These are phyloP conservation scores for Microplitis demolitor DNA, from an alignment of 1,140 invertebrate species.

Conservation along the genomic window DNA sequence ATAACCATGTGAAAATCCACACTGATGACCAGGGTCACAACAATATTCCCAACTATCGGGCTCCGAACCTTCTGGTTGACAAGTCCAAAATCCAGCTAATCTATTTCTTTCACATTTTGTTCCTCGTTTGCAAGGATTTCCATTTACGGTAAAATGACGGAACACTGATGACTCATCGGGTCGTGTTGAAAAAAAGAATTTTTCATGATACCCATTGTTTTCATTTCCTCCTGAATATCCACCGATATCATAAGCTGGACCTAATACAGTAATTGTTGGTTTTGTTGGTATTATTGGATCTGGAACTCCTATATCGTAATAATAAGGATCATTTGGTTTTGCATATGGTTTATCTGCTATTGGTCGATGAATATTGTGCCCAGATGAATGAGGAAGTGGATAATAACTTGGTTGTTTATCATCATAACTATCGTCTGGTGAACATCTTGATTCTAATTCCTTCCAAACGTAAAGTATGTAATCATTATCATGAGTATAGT, in stretches of 20 bases:
- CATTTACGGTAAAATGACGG: conserved; percentile 76
- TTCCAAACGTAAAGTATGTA: conserved; percentile 72
- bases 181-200: conserved; percentile 28
- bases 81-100: conserved; percentile 78
- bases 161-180: conserved; percentile 60
- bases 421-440: conserved; percentile 11
- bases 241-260: neutral
- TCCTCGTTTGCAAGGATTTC: conserved; percentile 74
- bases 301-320: conserved; percentile 19
- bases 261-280: neutral
- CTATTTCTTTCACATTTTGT: conserved; percentile 72
- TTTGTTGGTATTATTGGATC: conserved; percentile 25
- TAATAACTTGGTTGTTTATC: neutral
- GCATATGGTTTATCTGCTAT: conserved; percentile 10
- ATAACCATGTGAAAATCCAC: conserved; percentile 79
- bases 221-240: neutral
- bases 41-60: conserved; percentile 80
- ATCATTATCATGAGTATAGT: conserved; percentile 67
- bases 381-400: conserved; percentile 13
- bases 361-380: neutral
- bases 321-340: conserved; percentile 20
- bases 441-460: conserved; percentile 56
- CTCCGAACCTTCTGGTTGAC: conserved; percentile 74
- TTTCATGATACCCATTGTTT: neutral
- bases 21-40: conserved; percentile 77